Evolutionary conservation across 2,888 invertebrate species (phyloP).

Genomic region (Anticlea derivata): DNA sequence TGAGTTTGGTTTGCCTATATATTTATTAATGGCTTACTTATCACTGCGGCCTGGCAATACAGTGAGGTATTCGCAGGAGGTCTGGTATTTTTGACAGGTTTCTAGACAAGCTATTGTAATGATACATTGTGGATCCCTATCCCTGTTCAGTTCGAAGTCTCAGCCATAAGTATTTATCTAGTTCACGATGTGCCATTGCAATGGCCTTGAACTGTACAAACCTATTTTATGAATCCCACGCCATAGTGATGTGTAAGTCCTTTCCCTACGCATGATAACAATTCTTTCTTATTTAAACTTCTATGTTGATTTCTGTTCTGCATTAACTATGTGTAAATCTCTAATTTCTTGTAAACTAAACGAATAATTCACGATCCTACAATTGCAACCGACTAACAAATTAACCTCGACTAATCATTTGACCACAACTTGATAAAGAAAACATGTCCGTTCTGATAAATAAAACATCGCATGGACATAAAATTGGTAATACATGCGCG

Average conservation of each 20-base stretch:
- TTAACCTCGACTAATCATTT: constrained; percentile 62
- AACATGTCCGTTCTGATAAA: constrained; percentile 46
- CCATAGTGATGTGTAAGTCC: not conserved
- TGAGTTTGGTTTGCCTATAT: constrained; percentile 56
- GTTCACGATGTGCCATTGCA: too few relatives aligned
- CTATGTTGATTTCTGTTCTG: constrained; percentile 47
- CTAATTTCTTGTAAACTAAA: constrained; percentile 46
- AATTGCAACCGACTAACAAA: constrained; percentile 63
- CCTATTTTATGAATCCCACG: too few relatives aligned
- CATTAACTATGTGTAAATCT: constrained; percentile 48
- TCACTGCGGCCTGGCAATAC: not conserved
- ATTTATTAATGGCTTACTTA: not conserved
- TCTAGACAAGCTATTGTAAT: too few relatives aligned
- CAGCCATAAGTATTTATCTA: too few relatives aligned
- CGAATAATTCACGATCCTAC: constrained; percentile 64
- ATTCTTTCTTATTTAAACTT: constrained; percentile 42
- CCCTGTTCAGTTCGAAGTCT: too few relatives aligned
- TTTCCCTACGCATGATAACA: constrained; percentile 12
- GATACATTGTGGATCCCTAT: too few relatives aligned
- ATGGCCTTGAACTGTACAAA: too few relatives aligned
- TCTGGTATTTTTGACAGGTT: too few relatives aligned
- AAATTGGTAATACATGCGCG: constrained; percentile 25
- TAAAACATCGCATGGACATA: constrained; percentile 45
- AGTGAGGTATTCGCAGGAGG: not conserved
- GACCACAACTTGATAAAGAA: constrained; percentile 38